Evolutionary conservation across 2,888 invertebrate genomes (phyloP).

Genomic region (Xestia xanthographa): DNA sequence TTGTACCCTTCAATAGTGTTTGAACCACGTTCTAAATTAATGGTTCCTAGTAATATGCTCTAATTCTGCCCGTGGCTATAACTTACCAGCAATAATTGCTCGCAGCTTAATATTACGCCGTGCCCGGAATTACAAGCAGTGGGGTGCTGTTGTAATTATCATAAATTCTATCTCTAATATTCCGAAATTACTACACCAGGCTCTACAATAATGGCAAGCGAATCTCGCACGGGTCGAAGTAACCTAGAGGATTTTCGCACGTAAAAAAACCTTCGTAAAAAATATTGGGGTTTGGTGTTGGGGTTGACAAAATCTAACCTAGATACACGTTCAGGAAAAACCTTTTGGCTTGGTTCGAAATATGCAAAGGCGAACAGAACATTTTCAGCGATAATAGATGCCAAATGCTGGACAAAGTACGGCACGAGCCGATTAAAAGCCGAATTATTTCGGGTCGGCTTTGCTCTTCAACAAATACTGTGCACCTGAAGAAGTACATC

Average conservation of each 20-base stretch:
- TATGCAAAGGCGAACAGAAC: neutral
- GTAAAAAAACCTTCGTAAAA: neutral
- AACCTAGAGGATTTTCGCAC: neutral
- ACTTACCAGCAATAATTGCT: constrained; percentile 34
- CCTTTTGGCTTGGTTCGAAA: neutral
- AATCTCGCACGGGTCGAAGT: neutral
- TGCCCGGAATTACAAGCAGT: constrained; percentile 37
- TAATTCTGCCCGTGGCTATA: constrained; percentile 24
- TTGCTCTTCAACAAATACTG: neutral
- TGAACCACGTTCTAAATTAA: constrained; percentile 13
- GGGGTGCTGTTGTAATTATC: constrained; percentile 29
- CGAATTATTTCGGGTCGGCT: neutral
- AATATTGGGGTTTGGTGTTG: neutral
- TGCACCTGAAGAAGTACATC: neutral
- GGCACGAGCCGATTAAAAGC: neutral
- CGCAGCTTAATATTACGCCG: constrained; percentile 34
- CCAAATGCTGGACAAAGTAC: neutral
- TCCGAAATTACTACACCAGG: constrained; percentile 11
- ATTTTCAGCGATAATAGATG: neutral
- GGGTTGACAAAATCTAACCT: neutral
- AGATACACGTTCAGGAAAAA: neutral
- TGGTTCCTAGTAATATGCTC: constrained; percentile 11
- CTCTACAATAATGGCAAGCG: neutral
- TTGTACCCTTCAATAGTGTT: neutral
- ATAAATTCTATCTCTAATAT: constrained; percentile 31